Conservation (phyloP, 2,888 invertebrate genomes). For the Ormia ochracea region DNA sequence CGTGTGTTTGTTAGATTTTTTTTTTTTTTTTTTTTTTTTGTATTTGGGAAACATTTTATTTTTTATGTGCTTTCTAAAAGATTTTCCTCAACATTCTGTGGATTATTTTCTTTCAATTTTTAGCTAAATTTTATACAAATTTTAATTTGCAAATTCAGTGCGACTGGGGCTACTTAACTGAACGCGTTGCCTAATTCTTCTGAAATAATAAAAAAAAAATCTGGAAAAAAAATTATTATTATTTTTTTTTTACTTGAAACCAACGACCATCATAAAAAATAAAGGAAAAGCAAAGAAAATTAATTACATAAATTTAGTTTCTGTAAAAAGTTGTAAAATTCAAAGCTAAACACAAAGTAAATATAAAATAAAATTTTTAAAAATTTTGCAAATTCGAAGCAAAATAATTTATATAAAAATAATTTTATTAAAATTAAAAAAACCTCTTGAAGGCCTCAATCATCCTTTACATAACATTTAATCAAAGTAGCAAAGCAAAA, state of each 20-base stretch:
- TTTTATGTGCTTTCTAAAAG: constrained; percentile 20
- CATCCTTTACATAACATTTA: constrained; percentile 47
- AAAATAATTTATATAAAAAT: background rate
- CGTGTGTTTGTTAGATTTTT: background rate
- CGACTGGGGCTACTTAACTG: constrained; percentile 77
- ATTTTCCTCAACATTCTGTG: background rate
- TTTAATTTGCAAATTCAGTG: constrained; percentile 75
- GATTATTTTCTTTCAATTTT: background rate
- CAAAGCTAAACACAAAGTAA: constrained; percentile 14
- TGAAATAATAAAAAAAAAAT: constrained; percentile 53
- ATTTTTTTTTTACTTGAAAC: constrained; percentile 20
- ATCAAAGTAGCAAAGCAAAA: background rate
- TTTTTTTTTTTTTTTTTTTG: background rate
- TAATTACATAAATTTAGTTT: constrained; percentile 21
- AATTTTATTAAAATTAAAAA: background rate
- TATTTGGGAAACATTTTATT: constrained; percentile 45
- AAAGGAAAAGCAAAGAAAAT: constrained; percentile 21
- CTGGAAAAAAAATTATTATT: constrained; percentile 2
- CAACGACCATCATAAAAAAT: constrained; percentile 39
- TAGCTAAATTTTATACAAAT: constrained; percentile 61
- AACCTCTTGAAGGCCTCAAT: background rate
- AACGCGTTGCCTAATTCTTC: constrained; percentile 73
- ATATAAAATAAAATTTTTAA: background rate
- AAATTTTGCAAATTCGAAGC: constrained; percentile 12
- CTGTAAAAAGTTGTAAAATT: constrained; percentile 34